These are phyloP conservation scores for Suricata suricatta DNA, from an alignment of 2,113 vertebrate genomes.

Conservation along the genomic window DNA sequence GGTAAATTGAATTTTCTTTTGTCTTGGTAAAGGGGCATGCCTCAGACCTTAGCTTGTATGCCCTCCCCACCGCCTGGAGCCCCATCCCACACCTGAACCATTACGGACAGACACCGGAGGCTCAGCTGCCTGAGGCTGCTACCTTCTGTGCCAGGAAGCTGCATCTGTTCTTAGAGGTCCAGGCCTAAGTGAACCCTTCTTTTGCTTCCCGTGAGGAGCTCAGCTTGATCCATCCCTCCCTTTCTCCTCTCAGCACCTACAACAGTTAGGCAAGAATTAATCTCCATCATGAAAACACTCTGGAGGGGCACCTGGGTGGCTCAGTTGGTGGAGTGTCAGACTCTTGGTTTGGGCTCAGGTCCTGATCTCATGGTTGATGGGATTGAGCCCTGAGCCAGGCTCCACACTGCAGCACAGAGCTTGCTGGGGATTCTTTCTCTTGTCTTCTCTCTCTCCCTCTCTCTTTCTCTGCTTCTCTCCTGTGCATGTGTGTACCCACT, in stretches of 20 bases:
- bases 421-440: too few relatives aligned
- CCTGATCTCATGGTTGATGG: too few relatives aligned
- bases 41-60: not conserved
- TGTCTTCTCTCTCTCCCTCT: too few relatives aligned
- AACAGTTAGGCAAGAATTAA: not conserved
- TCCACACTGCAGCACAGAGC: too few relatives aligned
- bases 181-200: not conserved
- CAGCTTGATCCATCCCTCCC: not conserved
- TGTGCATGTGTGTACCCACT: too few relatives aligned
- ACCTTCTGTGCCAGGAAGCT: not conserved
- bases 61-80: not conserved
- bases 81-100: not conserved
- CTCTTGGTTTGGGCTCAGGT: too few relatives aligned
- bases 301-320: too few relatives aligned
- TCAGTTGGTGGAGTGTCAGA: too few relatives aligned
- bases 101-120: rapidly evolving
- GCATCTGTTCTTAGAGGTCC: not conserved
- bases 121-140: not conserved
- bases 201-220: not conserved
- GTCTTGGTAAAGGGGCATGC: not conserved
- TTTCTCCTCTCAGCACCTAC: not conserved
- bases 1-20: not conserved
- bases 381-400: too few relatives aligned
- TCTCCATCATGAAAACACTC: not conserved
- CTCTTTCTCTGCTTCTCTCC: too few relatives aligned